phyloP scores from a whole-genome alignment of 2,797 vertebrate genomes.

The Carapus acus region DNA sequence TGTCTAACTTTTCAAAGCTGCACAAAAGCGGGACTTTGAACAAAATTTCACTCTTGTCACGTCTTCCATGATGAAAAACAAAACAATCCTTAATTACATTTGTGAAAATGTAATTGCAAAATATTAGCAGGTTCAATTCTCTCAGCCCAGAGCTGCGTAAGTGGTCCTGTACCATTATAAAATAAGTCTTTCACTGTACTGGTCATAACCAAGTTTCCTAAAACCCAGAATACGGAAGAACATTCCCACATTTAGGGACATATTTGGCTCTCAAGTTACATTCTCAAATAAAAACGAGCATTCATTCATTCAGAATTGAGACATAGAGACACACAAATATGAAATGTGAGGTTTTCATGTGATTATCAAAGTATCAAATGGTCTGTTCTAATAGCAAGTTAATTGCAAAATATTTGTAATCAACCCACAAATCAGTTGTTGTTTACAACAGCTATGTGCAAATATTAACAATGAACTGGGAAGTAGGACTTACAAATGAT shows the following conservation, averaged over 20 bases:
- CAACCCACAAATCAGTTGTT: too few species aligned
- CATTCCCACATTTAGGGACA: too few species aligned
- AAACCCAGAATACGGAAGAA: too few species aligned
- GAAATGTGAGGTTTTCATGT: not conserved
- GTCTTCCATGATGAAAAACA: too few species aligned
- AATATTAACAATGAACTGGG: not conserved
- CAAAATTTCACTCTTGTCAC: too few species aligned
- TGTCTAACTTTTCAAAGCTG: too few species aligned
- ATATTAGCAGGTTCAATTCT: too few species aligned
- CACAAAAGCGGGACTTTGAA: too few species aligned
- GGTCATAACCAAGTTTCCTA: not conserved
- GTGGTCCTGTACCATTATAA: not conserved
- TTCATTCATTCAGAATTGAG: not conserved
- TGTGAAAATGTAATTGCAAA: too few species aligned
- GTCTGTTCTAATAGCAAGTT: not conserved
- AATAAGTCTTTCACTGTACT: not conserved
- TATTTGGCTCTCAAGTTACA: too few species aligned
- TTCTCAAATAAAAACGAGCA: too few species aligned
- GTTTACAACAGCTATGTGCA: not conserved
- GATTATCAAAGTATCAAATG: not conserved
- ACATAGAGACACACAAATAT: not conserved
- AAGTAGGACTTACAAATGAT: slow-evolving; percentile 7
- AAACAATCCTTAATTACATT: too few species aligned
- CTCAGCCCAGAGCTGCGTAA: not conserved
- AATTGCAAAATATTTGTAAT: not conserved